Evolutionary conservation across 2,888 invertebrate genomes (phyloP).

Genomic region (Hetaerina titia): DNA sequence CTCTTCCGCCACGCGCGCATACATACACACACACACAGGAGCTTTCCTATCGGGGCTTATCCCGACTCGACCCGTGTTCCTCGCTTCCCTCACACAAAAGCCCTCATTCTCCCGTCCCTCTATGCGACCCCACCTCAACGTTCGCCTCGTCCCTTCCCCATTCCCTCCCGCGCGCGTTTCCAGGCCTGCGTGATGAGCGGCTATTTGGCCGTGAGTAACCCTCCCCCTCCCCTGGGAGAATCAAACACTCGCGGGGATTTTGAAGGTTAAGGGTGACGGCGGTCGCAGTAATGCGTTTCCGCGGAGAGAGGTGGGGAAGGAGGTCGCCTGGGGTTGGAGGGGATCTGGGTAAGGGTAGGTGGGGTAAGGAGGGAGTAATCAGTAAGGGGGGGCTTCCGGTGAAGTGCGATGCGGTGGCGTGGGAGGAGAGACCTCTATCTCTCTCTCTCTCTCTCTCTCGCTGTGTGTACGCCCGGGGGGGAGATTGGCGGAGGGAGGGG

Average conservation of each 20-base stretch:
- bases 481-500: not conserved
- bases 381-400: no score
- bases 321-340: not conserved
- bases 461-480: no score
- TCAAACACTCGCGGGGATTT: conserved; percentile 39
- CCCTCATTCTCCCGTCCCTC: not conserved
- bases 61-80: not conserved
- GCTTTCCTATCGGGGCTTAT: not conserved
- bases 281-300: conserved; percentile 1
- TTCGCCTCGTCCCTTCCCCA: not conserved
- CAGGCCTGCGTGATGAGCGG: not conserved
- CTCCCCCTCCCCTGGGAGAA: not conserved
- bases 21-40: no score
- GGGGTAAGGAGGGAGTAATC: not conserved
- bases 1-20: no score
- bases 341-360: not conserved
- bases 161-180: not conserved
- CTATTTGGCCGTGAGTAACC: conserved; percentile 15
- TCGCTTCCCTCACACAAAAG: no score
- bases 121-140: not conserved
- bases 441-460: no score
- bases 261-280: conserved; percentile 39
- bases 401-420: no score
- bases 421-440: no score
- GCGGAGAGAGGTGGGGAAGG: not conserved